Evolutionary conservation across 1,140 invertebrate species (phyloP), one percentile per base, ranked within the genome.

Genomic region (Dolichoris vasculosae): DNA sequence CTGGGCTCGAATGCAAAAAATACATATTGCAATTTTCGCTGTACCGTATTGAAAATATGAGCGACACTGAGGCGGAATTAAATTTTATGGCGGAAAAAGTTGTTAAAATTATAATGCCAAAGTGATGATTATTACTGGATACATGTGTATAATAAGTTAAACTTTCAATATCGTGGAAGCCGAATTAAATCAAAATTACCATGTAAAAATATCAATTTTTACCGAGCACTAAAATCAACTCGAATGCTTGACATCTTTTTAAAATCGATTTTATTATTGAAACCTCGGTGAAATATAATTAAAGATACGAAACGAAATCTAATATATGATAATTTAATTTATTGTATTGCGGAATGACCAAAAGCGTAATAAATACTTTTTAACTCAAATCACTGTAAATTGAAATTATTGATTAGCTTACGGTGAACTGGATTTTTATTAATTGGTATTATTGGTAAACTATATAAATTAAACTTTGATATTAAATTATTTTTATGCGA

Each of bases 1-100:
- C 71, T 76, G 87, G 81, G 87, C 83, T 85, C 83, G 48, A 51
- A 82, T 51, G 38, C 15, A 73, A 51, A 73, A 71, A 13, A 71
- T 59, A 32, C 64, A 51, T 48, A 51, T 48, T 77, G 51, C 43
- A 77, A 67, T 77, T 77, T 64, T 35, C 83, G 40, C 15, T 40
- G 32, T 32, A 35, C 38, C 20, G 26, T 30, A 83, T 64, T 63
- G 55, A 69, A 84, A 71, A 35, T 43, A 80, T 78, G 46, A 82
- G 63, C 75, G 73, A 83, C 55, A 82, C 30, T 2, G 32, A 35
- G 26, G 38, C 20, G 51, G 43, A 78, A 82, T 84, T 78, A 71
- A 78, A 71, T 79, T 84, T 84, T 55, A 79, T 32, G 9, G 15
- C 3, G 26, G 9, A 64, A 76, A 83, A 59, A 63, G 35, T 83